phyloP scores from a whole-genome alignment of 2,888 invertebrate genomes.

The Andrena trimmerana region DNA sequence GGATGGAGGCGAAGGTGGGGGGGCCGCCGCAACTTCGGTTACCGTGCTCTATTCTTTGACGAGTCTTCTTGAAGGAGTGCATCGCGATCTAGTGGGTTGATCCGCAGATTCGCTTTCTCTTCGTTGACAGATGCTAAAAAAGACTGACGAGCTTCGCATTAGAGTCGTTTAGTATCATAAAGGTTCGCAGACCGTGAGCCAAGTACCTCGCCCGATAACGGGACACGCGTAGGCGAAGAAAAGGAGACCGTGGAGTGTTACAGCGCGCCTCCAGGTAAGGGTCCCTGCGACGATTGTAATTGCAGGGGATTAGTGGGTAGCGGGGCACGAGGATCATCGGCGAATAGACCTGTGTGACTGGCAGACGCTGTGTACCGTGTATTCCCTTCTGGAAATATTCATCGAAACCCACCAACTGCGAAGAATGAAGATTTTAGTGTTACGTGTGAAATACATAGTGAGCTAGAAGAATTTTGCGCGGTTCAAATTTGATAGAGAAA shows the following conservation, averaged over 20 bases:
- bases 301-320: background rate
- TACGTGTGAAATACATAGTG: too few relatives aligned
- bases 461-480: too few relatives aligned
- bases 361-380: too few relatives aligned
- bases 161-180: conserved; percentile 6
- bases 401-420: too few relatives aligned
- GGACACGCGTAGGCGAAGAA: conserved; percentile 6
- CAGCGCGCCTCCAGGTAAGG: conserved; percentile 18
- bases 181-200: background rate
- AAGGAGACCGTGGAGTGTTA: background rate
- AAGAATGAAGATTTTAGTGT: too few relatives aligned
- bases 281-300: background rate
- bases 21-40: background rate
- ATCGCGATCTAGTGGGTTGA: background rate
- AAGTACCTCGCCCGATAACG: conserved; percentile 23
- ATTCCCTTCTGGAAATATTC: too few relatives aligned
- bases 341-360: background rate
- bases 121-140: background rate
- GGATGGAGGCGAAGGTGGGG: conserved; percentile 39
- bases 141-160: background rate
- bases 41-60: conserved; percentile 9
- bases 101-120: background rate
- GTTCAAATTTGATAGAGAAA: too few relatives aligned
- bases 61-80: conserved; percentile 15
- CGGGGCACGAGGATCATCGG: too few relatives aligned